Percentiles rank a stretch among this genome's conserved stretches.
phyloP scores from a whole-genome alignment of 1,140 invertebrate species.

The Bombus superbus region DNA sequence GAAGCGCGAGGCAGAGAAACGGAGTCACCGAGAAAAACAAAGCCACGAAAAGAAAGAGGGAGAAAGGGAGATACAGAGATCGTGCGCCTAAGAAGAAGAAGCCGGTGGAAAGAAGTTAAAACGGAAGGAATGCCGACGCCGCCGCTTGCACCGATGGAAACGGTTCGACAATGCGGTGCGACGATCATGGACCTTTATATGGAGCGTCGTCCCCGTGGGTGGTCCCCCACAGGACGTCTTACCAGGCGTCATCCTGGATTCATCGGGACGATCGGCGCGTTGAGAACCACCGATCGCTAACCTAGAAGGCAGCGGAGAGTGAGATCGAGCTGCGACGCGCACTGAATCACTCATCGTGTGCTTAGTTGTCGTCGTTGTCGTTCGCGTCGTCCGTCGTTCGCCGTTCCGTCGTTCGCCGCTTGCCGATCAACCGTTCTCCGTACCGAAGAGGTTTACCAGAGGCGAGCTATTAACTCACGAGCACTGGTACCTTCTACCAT shows the following conservation, averaged over 20 bases:
- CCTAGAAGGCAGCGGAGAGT: constrained; percentile 66
- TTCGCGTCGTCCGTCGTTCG: constrained; percentile 36
- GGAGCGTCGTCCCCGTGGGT: constrained; percentile 80
- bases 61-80: constrained; percentile 52
- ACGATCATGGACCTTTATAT: constrained; percentile 76
- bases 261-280: constrained; percentile 62
- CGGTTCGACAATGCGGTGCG: constrained; percentile 71
- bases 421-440: constrained; percentile 1
- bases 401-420: constrained; percentile 16
- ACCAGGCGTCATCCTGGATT: constrained; percentile 71
- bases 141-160: constrained; percentile 67
- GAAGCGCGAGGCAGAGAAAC: constrained; percentile 43
- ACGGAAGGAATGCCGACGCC: constrained; percentile 71
- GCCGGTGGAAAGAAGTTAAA: constrained; percentile 68
- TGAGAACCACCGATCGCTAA: constrained; percentile 72
- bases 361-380: constrained; percentile 53
- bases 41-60: constrained; percentile 17
- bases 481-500: constrained; percentile 57
- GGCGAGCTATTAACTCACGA: constrained; percentile 74
- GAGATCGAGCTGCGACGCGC: constrained; percentile 72
- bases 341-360: constrained; percentile 78
- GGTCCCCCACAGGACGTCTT: constrained; percentile 75
- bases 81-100: constrained; percentile 60
- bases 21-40: constrained; percentile 44
- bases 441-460: constrained; percentile 57